Conservation (phyloP, 2,797 vertebrate genomes). For the Microtus agrestis region DNA sequence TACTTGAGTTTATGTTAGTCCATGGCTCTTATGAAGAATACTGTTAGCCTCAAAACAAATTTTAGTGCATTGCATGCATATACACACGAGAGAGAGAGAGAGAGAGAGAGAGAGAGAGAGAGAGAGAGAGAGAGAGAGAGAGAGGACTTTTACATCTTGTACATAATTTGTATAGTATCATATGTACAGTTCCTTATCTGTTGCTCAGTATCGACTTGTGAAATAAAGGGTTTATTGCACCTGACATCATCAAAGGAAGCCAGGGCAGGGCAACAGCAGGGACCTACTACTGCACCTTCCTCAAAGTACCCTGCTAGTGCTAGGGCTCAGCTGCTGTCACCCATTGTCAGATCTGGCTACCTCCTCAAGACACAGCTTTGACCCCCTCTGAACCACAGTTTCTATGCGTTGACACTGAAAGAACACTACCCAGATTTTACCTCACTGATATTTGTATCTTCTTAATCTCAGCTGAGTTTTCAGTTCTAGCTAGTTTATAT, state of each 20-base stretch:
- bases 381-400: not conserved
- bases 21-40: not conserved
- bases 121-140: not conserved
- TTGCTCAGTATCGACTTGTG: not conserved
- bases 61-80: not conserved
- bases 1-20: not conserved
- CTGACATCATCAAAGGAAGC: not conserved
- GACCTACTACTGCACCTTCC: not conserved
- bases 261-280: not conserved
- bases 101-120: not conserved
- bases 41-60: not conserved
- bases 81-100: too few relatives aligned
- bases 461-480: not conserved
- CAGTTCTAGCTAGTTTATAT: not conserved
- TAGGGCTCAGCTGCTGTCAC: not conserved
- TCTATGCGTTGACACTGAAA: not conserved
- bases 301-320: not conserved
- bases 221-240: not conserved
- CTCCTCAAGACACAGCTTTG: not conserved
- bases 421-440: not conserved
- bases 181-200: not conserved
- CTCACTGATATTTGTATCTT: not conserved
- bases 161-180: not conserved
- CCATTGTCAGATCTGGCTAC: not conserved
- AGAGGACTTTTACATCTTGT: not conserved